Conservation (phyloP, 2,113 vertebrate species). For the Glaucomys volans region DNA sequence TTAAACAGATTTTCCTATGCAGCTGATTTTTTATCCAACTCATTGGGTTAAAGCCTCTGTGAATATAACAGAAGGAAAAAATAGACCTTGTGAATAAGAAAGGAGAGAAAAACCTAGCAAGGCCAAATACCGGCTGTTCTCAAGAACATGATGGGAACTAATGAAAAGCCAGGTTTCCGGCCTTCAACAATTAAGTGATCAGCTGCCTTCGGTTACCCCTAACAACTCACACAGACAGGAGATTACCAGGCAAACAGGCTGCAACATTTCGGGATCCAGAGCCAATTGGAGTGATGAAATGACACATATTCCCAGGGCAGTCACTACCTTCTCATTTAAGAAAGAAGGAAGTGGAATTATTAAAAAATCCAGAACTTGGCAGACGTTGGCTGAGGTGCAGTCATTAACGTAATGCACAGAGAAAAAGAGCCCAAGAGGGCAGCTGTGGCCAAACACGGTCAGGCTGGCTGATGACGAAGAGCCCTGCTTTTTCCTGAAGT, state of each 20-base stretch:
- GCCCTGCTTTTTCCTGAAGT: background rate
- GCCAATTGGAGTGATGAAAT: constrained; percentile 82
- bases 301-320: constrained; percentile 83
- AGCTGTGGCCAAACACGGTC: background rate
- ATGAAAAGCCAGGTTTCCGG: constrained; percentile 88
- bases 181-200: constrained; percentile 89
- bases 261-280: constrained; percentile 82
- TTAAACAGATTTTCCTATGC: constrained; percentile 40
- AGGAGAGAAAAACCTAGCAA: constrained; percentile 84
- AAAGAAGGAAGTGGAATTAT: constrained; percentile 86
- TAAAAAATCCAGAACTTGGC: constrained; percentile 79
- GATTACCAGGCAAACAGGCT: constrained; percentile 88
- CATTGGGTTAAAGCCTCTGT: constrained; percentile 68
- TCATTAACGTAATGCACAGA: constrained; percentile 60
- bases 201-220: constrained; percentile 91
- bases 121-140: constrained; percentile 83
- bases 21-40: constrained; percentile 73
- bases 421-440: constrained; percentile 57
- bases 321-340: constrained; percentile 82
- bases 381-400: constrained; percentile 71
- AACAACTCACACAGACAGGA: constrained; percentile 88
- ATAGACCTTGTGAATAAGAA: constrained; percentile 81
- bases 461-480: background rate
- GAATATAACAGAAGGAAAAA: constrained; percentile 70
- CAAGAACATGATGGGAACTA: constrained; percentile 87